Percentiles rank a stretch among this genome's conserved stretches.
phyloP scores from a whole-genome alignment of 1,140 invertebrate species.

The Drosophila melanogaster region Release_6_plus_ISO1_MT NT_033777.3:24472001-24472500 shows the following conservation, averaged over 20 bases:
- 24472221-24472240: neutral
- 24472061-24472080: slow-evolving; percentile 56
- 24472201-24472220: slow-evolving; percentile 27
- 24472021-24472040: slow-evolving; percentile 81
- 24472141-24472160: slow-evolving; percentile 2
- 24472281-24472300: slow-evolving; percentile 79
- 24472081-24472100: slow-evolving; percentile 65
- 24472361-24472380: slow-evolving; percentile 1
- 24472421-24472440: slow-evolving; percentile 53
- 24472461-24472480: slow-evolving; percentile 60
- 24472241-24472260: slow-evolving; percentile 22
- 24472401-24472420: slow-evolving; percentile 9
- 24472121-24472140: neutral
- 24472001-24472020: slow-evolving; percentile 50
- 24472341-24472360: slow-evolving; percentile 62
- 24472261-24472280: slow-evolving; percentile 65
- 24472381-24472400: too few relatives aligned
- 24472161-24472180: slow-evolving; percentile 63
- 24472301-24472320: slow-evolving; percentile 76
- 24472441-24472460: slow-evolving; percentile 44
- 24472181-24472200: slow-evolving; percentile 72
- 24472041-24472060: slow-evolving; percentile 81
- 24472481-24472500: slow-evolving; percentile 50
- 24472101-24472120: slow-evolving; percentile 62
- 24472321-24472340: slow-evolving; percentile 60